A percentile compares a stretch with the other conserved stretches of the same genome.
phyloP scores from a whole-genome alignment of 2,113 vertebrate genomes.

The Phrynosoma platyrhinos region DNA sequence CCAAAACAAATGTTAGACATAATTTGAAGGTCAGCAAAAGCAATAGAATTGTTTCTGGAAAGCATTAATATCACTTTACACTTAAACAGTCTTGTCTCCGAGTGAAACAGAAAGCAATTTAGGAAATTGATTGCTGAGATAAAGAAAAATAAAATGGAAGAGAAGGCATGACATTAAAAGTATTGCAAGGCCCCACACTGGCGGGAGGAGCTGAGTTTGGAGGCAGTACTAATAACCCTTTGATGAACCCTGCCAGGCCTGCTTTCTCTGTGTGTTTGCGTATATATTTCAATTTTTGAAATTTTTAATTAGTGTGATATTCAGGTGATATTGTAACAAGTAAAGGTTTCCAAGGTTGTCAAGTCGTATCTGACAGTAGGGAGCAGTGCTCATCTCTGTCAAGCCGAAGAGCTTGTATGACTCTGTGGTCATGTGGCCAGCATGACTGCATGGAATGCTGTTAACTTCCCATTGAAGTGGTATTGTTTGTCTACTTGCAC shows the following conservation, averaged over 20 bases:
- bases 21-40: constrained; percentile 72
- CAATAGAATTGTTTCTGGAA: constrained; percentile 62
- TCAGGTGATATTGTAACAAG: neutral
- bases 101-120: constrained; percentile 57
- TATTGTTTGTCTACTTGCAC: too few relatives aligned
- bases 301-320: constrained; percentile 5
- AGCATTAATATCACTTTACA: constrained; percentile 66
- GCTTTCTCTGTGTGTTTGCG: neutral
- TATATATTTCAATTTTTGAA: neutral
- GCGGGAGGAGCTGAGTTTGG: neutral
- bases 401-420: too few relatives aligned
- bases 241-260: neutral
- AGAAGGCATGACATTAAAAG: constrained; percentile 43
- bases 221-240: neutral
- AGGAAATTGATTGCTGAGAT: constrained; percentile 58
- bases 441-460: too few relatives aligned
- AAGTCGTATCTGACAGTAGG: too few relatives aligned
- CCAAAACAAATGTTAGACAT: constrained; percentile 62
- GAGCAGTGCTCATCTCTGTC: too few relatives aligned
- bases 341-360: neutral
- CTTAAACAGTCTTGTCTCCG: constrained; percentile 56
- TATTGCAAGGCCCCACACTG: constrained; percentile 3
- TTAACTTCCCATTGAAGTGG: neutral
- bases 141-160: constrained; percentile 39
- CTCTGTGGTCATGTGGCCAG: too few relatives aligned